These are phyloP conservation scores for Lissocephala sabroskyi DNA, from an alignment of 2,888 invertebrate species.

Conservation along the genomic window DNA sequence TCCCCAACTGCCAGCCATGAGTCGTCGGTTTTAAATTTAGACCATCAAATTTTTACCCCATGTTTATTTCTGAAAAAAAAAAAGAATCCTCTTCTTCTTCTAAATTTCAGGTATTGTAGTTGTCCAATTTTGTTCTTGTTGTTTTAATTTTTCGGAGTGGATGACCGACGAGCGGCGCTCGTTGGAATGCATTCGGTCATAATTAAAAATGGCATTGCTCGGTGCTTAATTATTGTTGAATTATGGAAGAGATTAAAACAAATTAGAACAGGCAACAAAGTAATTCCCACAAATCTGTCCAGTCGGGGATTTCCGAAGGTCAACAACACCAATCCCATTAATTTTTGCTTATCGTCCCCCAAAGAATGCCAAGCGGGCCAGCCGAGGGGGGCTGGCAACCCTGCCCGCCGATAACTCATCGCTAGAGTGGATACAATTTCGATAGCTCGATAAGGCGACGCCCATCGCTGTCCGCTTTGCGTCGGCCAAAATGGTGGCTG, in stretches of 20 bases:
- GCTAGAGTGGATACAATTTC: constrained; percentile 41
- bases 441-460: constrained; percentile 38
- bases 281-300: too few species aligned
- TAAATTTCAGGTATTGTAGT: too few species aligned
- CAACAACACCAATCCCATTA: too few species aligned
- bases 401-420: neutral
- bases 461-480: neutral
- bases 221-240: too few species aligned
- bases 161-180: constrained; percentile 3
- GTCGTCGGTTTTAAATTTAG: constrained; percentile 55
- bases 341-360: too few species aligned
- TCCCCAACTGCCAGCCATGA: constrained; percentile 30
- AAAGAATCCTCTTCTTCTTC: neutral
- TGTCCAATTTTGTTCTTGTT: too few species aligned
- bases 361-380: too few species aligned
- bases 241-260: too few species aligned
- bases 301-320: too few species aligned
- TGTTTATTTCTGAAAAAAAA: neutral
- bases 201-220: constrained; percentile 42
- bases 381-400: too few species aligned
- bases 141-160: neutral
- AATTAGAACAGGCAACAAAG: too few species aligned
- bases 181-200: constrained; percentile 45
- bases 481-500: constrained; percentile 29
- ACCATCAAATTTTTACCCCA: constrained; percentile 14